phyloP scores from a whole-genome alignment of 2,797 vertebrate genomes.

The Rhinella marina region DNA sequence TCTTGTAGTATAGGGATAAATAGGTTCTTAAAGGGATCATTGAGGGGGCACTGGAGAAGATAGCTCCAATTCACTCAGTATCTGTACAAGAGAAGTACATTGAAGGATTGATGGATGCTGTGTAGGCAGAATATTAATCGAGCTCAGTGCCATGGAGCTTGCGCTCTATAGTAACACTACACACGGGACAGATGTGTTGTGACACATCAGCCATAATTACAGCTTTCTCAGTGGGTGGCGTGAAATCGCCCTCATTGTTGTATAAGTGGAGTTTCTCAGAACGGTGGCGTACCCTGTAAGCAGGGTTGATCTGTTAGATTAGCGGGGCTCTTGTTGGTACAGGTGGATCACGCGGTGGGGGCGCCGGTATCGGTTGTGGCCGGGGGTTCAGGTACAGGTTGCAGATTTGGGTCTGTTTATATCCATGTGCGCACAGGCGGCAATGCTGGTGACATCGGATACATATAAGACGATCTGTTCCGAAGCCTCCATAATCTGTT shows the following conservation, averaged over 20 bases:
- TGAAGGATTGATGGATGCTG: not conserved
- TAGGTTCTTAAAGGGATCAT: not conserved
- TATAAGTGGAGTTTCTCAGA: constrained; percentile 16
- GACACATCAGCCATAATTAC: constrained; percentile 47
- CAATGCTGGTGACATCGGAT: not conserved
- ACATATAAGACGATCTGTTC: not conserved
- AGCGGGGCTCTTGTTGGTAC: not conserved
- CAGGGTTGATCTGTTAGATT: constrained; percentile 28
- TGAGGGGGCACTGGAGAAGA: too few species aligned
- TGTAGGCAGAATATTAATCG: not conserved
- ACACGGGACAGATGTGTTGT: constrained; percentile 30
- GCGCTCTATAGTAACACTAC: not conserved
- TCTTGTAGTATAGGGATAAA: not conserved
- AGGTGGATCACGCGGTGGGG: not conserved
- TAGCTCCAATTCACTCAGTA: too few species aligned
- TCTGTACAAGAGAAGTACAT: too few species aligned
- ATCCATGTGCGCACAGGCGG: not conserved
- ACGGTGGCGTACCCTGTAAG: not conserved
- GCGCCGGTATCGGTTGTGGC: not conserved
- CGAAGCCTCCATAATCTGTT: constrained; percentile 12
- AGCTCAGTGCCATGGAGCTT: not conserved
- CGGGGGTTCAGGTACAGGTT: not conserved
- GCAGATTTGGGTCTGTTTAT: not conserved
- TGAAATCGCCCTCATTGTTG: constrained; percentile 12
- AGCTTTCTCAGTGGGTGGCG: constrained; percentile 41